Base-by-base conservation (phyloP, 2,797 vertebrate genomes). In the Dendrocincla fuliginosa region DNA sequence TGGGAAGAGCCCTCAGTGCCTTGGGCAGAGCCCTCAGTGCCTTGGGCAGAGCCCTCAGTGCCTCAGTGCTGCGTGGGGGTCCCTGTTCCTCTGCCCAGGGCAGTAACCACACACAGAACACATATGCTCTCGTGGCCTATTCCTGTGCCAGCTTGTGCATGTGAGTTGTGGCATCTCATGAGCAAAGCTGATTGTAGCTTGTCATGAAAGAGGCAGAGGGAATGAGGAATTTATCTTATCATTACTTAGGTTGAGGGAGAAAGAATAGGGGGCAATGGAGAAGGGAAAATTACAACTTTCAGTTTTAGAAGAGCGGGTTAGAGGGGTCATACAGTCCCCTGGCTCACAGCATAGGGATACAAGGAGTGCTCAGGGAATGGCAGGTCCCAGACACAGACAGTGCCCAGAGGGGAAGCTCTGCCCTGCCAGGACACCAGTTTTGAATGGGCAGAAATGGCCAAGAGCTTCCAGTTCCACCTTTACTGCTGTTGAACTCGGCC, bases 291-390 rank as follows among this genome's bases (percentile, higher is more conserved):
- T 23, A 5, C 11, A 1, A 2, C 17, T 76, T 67, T 64, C 10
- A 27, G 41, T 82, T 86, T 33, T 1, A 71, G 44, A 59, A 39
- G 42, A 73, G 33, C 39, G 41, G 64, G n/a, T 44, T 59, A 6
- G 47, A 93, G 68, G n/a, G 33, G 27, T 20, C 46, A 11, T 57
- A 2, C 4, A 13, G 78, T 33, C 75, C 33, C 63, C 49, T 64
- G 59, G 41, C 42, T n/a, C 33, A 37, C 42, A 60, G 24, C 35
- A 4, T 1, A 52, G 37, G 57, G 37, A n/a, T 25, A 25, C 20
- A 7, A 22, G 47, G 44, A n/a, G 13, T 0, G 7, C 33, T 49
- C 1, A 0, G 27, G 64, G 47, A 56, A 13, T 15, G 0, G 0
- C 42, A 11, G 56, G 20, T 50, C 65, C 65, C 49, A 52, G 75